These are phyloP conservation scores for Apus apus DNA, from an alignment of 2,113 vertebrate genomes.

Conservation along the genomic window DNA sequence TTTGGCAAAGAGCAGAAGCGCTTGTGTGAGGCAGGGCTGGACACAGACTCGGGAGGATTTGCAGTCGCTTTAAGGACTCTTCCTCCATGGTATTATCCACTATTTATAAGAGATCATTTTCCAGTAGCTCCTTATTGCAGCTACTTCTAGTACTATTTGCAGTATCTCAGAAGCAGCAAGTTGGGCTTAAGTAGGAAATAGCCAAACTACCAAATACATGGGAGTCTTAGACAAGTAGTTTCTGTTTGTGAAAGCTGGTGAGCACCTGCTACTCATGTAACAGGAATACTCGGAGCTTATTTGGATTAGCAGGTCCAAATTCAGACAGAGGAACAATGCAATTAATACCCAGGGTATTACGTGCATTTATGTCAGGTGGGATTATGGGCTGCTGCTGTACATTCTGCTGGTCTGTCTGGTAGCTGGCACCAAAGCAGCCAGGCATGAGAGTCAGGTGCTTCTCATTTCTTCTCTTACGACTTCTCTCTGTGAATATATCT, in stretches of 20 bases:
- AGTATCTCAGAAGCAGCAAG: neutral
- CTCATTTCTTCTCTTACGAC: neutral
- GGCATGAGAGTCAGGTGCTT: neutral
- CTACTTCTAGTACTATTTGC: neutral
- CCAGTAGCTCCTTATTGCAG: neutral
- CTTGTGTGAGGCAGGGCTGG: neutral
- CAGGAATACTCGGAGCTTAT: fast-evolving
- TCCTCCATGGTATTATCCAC: neutral
- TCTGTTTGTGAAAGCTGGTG: neutral
- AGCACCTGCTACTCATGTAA: neutral
- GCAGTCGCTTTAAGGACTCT: neutral
- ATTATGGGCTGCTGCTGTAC: neutral
- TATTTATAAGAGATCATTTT: neutral
- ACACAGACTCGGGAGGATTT: neutral
- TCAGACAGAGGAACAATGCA: neutral
- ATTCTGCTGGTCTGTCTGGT: neutral
- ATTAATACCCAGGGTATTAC: neutral
- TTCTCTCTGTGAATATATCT: neutral
- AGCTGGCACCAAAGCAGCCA: neutral
- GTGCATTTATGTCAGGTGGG: neutral
- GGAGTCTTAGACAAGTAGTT: neutral
- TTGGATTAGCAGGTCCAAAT: neutral
- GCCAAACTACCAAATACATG: neutral
- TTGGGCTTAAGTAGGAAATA: neutral
- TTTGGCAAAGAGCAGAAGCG: neutral